Percentiles rank a stretch among this genome's conserved stretches.
Evolutionary conservation across 2,888 invertebrate species (phyloP).

Genomic region (Drosophila macrospina): DNA sequence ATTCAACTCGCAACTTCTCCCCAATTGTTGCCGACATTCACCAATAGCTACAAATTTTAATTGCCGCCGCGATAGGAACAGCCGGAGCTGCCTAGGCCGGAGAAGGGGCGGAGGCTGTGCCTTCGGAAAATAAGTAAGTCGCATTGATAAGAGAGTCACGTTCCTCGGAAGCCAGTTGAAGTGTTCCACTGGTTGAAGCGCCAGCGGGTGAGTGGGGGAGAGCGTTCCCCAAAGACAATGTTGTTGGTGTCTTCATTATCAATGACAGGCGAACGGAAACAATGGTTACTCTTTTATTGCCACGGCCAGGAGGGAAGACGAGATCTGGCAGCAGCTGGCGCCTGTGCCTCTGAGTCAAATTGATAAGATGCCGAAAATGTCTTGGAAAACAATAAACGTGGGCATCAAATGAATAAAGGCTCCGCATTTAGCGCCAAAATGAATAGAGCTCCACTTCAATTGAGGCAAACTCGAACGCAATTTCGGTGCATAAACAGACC

Average conservation of each 20-base stretch:
- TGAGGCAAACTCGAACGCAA: conserved; percentile 46
- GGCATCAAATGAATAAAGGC: conserved; percentile 72
- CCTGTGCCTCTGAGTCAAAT: conserved; percentile 72
- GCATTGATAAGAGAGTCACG: conserved; percentile 83
- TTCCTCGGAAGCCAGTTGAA: conserved; percentile 62
- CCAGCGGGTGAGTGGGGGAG: conserved; percentile 11
- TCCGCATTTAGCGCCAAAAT: conserved; percentile 60
- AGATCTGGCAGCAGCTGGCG: conserved; percentile 28
- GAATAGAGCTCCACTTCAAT: conserved; percentile 51
- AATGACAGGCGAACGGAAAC: conserved; percentile 77
- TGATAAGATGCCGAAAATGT: conserved; percentile 79
- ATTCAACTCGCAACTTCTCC: conserved; percentile 40
- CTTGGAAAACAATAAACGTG: conserved; percentile 80
- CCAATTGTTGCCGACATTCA: conserved; percentile 47
- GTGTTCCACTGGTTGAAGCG: conserved; percentile 27
- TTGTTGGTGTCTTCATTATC: conserved; percentile 82
- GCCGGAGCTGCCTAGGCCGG: conserved; percentile 8
- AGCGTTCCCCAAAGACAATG: conserved; percentile 66
- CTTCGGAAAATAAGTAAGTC: conserved; percentile 52
- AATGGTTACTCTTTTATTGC: conserved; percentile 80
- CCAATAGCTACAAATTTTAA: conserved; percentile 81
- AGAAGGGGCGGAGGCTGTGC: conserved; percentile 1
- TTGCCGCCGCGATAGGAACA: conserved; percentile 74
- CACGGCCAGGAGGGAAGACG: conserved; percentile 9
- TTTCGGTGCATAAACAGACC: conserved; percentile 76